These are phyloP conservation scores for Idaea dimidiata DNA, from an alignment of 2,888 invertebrate species.

Conservation along the genomic window DNA sequence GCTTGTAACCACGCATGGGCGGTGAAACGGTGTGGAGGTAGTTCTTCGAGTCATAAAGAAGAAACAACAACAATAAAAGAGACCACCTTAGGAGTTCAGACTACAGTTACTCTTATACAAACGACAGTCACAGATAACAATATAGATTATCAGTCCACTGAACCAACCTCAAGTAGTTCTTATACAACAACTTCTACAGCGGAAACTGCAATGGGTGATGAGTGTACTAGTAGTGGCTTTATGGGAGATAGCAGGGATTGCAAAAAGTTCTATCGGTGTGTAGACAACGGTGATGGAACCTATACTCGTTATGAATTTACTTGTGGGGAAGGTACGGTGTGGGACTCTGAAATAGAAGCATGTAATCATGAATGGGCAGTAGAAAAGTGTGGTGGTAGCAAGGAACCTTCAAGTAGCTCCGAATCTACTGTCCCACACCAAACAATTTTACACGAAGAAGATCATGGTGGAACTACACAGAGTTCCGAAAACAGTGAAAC, in stretches of 20 bases:
- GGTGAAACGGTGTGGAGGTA: conserved; percentile 55
- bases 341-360: conserved; percentile 78
- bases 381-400: background rate
- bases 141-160: conserved; percentile 14
- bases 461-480: conserved; percentile 19
- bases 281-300: conserved; percentile 65
- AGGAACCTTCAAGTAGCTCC: background rate
- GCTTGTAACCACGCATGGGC: conserved; percentile 82
- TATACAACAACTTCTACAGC: background rate
- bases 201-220: conserved; percentile 13
- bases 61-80: conserved; percentile 26
- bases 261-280: conserved; percentile 85
- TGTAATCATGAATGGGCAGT: conserved; percentile 53
- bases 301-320: conserved; percentile 76
- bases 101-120: conserved; percentile 25
- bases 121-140: conserved; percentile 17
- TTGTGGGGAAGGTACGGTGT: conserved; percentile 82
- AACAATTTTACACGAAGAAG: conserved; percentile 18
- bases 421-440: conserved; percentile 2
- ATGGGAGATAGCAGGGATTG: conserved; percentile 79
- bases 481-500: conserved; percentile 18
- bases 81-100: conserved; percentile 20
- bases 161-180: conserved; percentile 10
- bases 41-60: conserved; percentile 20
- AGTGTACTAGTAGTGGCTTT: conserved; percentile 78